Conservation (phyloP, 2,797 vertebrate species). For the Pangasius sanitwongsei region DNA sequence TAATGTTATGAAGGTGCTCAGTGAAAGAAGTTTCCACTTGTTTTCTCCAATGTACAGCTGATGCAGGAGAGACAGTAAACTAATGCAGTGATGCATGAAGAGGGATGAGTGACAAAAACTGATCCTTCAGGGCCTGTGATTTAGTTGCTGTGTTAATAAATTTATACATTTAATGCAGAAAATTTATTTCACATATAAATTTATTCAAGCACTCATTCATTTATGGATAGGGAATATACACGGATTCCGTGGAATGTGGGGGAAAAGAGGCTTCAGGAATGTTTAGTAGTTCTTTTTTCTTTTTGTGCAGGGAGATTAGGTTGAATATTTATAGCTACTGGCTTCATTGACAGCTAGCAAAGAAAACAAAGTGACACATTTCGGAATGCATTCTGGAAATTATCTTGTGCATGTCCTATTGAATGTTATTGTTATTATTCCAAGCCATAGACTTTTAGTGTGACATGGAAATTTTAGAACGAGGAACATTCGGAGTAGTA, state of each 20-base stretch:
- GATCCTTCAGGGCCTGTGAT: neutral
- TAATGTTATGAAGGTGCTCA: neutral
- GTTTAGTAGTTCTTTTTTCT: neutral
- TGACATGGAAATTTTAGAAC: constrained; percentile 12
- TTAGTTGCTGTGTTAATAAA: neutral
- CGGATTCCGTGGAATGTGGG: neutral
- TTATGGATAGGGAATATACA: neutral
- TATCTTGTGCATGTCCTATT: constrained; percentile 7
- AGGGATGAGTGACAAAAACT: neutral
- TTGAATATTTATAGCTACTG: constrained; percentile 13
- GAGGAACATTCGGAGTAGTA: constrained; percentile 13
- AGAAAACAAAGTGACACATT: constrained; percentile 13
- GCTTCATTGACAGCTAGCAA: neutral
- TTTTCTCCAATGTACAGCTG: neutral
- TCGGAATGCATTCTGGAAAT: constrained; percentile 8
- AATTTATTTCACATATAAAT: neutral
- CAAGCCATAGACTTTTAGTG: constrained; percentile 20
- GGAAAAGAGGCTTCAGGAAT: neutral
- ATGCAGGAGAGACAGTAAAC: neutral
- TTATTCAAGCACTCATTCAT: neutral
- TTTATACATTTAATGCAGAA: neutral
- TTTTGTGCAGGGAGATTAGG: neutral
- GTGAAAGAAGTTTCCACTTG: neutral
- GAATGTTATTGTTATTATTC: constrained; percentile 31
- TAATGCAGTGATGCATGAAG: neutral